phyloP scores from a whole-genome alignment of 1,140 invertebrate genomes.

The Aethina tumida region DNA sequence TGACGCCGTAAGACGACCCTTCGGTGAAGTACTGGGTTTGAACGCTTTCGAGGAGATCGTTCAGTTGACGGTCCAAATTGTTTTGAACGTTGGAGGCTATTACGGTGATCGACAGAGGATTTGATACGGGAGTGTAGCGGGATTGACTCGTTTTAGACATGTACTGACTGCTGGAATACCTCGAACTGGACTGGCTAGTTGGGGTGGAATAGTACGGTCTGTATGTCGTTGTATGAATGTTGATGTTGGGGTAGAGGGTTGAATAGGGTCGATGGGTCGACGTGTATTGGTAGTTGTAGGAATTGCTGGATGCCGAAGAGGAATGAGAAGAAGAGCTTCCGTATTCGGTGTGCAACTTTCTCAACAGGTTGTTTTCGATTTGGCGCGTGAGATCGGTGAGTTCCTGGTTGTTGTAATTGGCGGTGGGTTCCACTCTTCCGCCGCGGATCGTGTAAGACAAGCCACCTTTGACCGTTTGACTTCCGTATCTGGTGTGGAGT shows the following conservation, averaged over 20 bases:
- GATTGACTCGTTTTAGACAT: constrained; percentile 5
- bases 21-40: constrained; percentile 19
- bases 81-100: constrained; percentile 25
- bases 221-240: constrained; percentile 4
- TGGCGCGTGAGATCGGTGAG: constrained; percentile 25
- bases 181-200: not conserved
- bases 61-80: constrained; percentile 20
- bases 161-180: constrained; percentile 7
- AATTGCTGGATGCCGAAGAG: too few relatives aligned
- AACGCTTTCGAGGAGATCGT: constrained; percentile 19
- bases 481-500: constrained; percentile 23
- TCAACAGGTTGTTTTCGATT: constrained; percentile 25
- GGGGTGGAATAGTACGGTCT: constrained; percentile 5
- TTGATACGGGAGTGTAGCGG: constrained; percentile 18
- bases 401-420: constrained; percentile 31
- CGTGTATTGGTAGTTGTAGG: constrained; percentile 12
- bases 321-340: constrained; percentile 8
- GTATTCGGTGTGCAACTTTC: constrained; percentile 21
- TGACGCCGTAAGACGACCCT: constrained; percentile 7
- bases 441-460: constrained; percentile 23
- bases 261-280: constrained; percentile 4
- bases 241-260: constrained; percentile 14
- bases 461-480: constrained; percentile 23
- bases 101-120: constrained; percentile 22
- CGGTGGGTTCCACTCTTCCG: constrained; percentile 20